Evolutionary conservation across 1,140 invertebrate species (phyloP).

Genomic region (Aphaenogaster rudis): DNA sequence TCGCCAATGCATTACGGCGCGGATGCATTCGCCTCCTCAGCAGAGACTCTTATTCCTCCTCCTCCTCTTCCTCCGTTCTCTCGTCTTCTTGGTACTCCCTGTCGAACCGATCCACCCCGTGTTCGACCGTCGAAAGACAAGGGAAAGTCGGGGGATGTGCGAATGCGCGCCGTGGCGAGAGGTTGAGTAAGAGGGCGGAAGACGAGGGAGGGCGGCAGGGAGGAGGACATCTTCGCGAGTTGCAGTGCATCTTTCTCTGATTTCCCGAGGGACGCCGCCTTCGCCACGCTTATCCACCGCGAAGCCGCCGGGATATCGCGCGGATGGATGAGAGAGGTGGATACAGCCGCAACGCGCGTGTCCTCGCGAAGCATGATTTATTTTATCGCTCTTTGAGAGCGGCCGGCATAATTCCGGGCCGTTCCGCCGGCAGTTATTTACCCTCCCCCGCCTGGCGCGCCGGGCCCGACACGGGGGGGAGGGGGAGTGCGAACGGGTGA

Average conservation of each 20-base stretch:
- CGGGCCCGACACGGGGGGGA: conserved; percentile 42
- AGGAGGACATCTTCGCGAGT: conserved; percentile 45
- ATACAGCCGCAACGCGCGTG: conserved; percentile 68
- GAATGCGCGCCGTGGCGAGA: conserved; percentile 30
- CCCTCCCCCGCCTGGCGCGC: neutral
- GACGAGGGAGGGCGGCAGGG: neutral
- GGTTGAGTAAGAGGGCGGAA: neutral
- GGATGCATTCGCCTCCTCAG: conserved; percentile 4
- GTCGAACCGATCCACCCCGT: conserved; percentile 43
- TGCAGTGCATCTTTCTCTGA: conserved; percentile 79
- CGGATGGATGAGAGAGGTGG: conserved; percentile 50
- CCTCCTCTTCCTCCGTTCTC: conserved; percentile 6
- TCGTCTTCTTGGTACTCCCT: neutral
- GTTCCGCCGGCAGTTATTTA: conserved; percentile 71
- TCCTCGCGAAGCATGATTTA: conserved; percentile 76
- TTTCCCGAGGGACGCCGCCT: conserved; percentile 72
- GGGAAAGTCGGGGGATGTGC: conserved; percentile 12
- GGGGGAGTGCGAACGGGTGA: neutral
- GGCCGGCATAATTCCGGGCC: conserved; percentile 71
- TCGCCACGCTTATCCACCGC: conserved; percentile 57
- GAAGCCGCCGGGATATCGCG: conserved; percentile 40
- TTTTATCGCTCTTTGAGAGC: conserved; percentile 75
- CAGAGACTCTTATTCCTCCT: neutral
- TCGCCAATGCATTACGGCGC: conserved; percentile 5
- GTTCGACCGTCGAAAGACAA: conserved; percentile 49